Conservation (phyloP, 2,797 vertebrate genomes). For the Monodelphis domestica region DNA sequence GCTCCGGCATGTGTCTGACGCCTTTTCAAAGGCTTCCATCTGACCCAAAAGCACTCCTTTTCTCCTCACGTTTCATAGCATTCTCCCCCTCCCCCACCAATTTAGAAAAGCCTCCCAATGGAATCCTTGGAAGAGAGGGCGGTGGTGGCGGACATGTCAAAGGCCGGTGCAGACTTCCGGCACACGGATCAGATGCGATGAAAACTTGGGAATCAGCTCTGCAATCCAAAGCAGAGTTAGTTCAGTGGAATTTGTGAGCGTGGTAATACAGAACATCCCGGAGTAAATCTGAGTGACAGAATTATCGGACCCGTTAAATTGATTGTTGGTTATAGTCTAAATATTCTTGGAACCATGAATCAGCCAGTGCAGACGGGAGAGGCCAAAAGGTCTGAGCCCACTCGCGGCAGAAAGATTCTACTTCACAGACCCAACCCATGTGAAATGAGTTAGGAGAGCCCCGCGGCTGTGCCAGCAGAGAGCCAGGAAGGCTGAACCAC, state of each 20-base stretch:
- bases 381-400: conserved; percentile 33
- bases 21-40: background rate
- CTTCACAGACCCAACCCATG: too few relatives aligned
- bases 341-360: background rate
- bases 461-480: too few relatives aligned
- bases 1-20: background rate
- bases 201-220: conserved; percentile 35
- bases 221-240: conserved; percentile 26
- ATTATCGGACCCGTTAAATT: background rate
- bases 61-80: background rate
- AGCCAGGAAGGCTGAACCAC: too few relatives aligned
- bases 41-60: background rate
- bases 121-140: background rate
- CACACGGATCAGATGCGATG: background rate
- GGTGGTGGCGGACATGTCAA: background rate
- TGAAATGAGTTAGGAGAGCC: too few relatives aligned
- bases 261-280: background rate
- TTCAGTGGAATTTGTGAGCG: background rate
- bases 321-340: background rate
- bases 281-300: background rate
- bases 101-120: background rate
- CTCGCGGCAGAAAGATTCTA: too few relatives aligned
- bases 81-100: background rate
- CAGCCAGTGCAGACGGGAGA: background rate
- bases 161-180: background rate